phyloP scores from a whole-genome alignment of 1,140 invertebrate genomes.

The Cardiocondyla obscurior region DNA sequence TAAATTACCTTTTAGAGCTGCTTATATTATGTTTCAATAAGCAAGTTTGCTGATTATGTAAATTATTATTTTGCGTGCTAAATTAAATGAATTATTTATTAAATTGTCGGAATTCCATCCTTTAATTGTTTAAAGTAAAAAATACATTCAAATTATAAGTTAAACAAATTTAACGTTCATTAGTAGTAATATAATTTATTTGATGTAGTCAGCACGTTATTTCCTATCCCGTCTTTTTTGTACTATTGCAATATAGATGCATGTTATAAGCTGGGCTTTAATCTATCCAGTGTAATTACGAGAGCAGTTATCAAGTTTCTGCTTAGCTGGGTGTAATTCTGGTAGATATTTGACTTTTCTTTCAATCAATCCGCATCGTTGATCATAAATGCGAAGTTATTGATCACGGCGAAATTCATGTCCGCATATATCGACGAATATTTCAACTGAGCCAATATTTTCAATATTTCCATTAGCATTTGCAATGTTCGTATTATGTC shows the following conservation, averaged over 20 bases:
- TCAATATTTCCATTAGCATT: not conserved
- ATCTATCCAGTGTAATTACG: not conserved
- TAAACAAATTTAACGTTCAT: not conserved
- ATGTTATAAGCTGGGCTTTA: not conserved
- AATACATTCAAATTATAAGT: not conserved
- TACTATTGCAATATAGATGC: not conserved
- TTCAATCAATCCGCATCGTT: not conserved
- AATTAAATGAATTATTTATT: not conserved
- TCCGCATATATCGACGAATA: not conserved
- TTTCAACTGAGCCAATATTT: not conserved
- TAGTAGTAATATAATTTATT: not conserved
- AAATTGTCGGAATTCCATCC: not conserved
- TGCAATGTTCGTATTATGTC: not conserved
- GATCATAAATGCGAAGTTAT: not conserved
- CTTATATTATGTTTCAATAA: not conserved
- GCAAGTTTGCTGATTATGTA: not conserved
- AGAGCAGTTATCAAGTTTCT: not conserved
- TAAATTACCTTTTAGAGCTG: not conserved
- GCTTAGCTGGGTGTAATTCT: slow-evolving; percentile 1
- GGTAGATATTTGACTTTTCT: not conserved
- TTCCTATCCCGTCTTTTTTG: not conserved
- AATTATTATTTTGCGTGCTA: not conserved
- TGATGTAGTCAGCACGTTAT: not conserved
- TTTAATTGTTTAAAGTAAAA: not conserved
- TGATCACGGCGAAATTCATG: not conserved